phyloP scores from a whole-genome alignment of 2,113 vertebrate genomes.

The Campylomormyrus tamandua region DNA sequence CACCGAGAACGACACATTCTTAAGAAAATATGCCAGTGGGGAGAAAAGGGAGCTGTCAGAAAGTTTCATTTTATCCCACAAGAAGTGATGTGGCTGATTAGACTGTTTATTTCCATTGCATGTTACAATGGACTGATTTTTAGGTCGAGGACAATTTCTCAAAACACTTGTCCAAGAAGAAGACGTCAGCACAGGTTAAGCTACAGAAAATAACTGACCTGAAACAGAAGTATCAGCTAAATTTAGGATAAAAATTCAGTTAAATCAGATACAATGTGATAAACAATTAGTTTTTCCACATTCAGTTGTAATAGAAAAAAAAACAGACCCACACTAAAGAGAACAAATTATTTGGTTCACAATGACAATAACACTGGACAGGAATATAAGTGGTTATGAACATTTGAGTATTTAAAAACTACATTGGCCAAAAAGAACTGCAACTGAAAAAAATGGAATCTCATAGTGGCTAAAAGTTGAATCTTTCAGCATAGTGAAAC shows the following conservation, averaged over 20 bases:
- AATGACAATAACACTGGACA: background rate
- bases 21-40: background rate
- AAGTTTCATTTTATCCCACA: conserved; percentile 2
- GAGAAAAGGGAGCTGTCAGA: background rate
- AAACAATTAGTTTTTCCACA: background rate
- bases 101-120: background rate
- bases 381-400: background rate
- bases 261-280: background rate
- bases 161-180: background rate
- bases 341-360: background rate
- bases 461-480: background rate
- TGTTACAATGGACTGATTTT: background rate
- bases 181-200: background rate
- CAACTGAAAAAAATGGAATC: background rate
- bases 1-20: conserved; percentile 6
- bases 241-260: background rate
- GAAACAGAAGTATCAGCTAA: background rate
- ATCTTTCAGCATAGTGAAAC: background rate
- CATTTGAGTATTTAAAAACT: background rate
- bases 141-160: background rate
- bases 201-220: background rate
- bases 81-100: background rate
- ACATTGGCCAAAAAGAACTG: background rate
- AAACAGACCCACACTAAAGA: background rate
- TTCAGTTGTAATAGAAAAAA: background rate